Evolutionary conservation across 1,140 invertebrate genomes (phyloP).

Genomic region (Phthorimaea operculella): DNA sequence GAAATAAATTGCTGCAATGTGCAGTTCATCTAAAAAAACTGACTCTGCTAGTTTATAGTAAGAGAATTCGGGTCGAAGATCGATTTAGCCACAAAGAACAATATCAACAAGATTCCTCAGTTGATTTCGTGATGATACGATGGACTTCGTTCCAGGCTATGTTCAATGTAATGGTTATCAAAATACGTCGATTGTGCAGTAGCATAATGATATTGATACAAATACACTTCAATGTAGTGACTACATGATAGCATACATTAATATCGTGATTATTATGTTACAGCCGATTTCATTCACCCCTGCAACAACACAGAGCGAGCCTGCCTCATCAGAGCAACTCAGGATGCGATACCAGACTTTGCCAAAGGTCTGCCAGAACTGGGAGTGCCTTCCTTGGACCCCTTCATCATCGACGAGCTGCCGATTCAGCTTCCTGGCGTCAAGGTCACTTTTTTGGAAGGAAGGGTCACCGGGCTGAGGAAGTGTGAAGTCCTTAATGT

Average conservation of each 20-base stretch:
- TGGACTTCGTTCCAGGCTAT: no score
- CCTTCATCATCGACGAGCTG: conserved; percentile 53
- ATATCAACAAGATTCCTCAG: no score
- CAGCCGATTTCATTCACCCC: conserved; percentile 55
- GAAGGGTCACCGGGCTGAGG: conserved; percentile 50
- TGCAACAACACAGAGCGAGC: conserved; percentile 52
- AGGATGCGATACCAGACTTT: conserved; percentile 54
- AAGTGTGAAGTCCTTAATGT: conserved; percentile 58
- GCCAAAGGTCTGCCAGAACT: conserved; percentile 48
- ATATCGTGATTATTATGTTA: background rate
- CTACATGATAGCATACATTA: background rate
- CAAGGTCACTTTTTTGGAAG: conserved; percentile 55
- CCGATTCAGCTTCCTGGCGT: conserved; percentile 58
- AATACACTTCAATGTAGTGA: no score
- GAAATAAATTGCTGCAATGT: no score
- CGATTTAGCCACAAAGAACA: no score
- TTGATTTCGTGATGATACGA: no score
- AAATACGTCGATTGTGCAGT: no score
- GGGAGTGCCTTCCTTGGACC: conserved; percentile 51
- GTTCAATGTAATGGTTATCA: no score
- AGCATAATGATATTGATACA: no score
- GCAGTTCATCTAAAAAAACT: no score
- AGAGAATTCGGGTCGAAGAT: no score
- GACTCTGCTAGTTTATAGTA: no score
- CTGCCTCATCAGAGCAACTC: conserved; percentile 50